Evolutionary conservation across 2,888 invertebrate species (phyloP).

Genomic region (Panopea generosa): DNA sequence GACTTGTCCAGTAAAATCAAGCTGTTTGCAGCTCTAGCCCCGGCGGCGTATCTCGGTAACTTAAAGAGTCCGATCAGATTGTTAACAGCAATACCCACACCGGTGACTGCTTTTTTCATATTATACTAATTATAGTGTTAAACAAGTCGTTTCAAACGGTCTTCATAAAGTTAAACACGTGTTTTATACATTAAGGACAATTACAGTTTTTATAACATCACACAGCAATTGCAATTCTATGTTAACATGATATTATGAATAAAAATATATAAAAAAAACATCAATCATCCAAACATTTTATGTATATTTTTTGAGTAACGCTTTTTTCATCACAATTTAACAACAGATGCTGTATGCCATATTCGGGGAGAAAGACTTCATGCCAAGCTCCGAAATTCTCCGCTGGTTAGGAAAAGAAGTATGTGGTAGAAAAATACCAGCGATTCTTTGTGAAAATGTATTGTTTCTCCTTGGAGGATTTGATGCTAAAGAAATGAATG

Average conservation of each 20-base stretch:
- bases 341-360: conserved; percentile 2
- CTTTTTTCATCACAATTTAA: too few species aligned
- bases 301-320: too few species aligned
- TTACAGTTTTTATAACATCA: too few species aligned
- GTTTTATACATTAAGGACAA: too few species aligned
- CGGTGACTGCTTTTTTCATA: too few species aligned
- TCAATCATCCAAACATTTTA: too few species aligned
- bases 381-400: conserved; percentile 13
- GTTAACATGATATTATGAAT: too few species aligned
- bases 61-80: conserved; percentile 71
- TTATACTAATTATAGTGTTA: too few species aligned
- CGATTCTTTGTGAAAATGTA: conserved; percentile 18
- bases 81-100: background rate
- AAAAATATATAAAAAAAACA: too few species aligned
- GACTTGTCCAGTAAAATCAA: conserved; percentile 77
- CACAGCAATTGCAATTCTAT: too few species aligned
- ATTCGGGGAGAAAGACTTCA: conserved; percentile 15
- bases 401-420: conserved; percentile 14
- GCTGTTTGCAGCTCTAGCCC: conserved; percentile 84
- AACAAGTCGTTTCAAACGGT: too few species aligned
- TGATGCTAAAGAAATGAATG: conserved; percentile 19
- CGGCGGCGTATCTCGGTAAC: conserved; percentile 69
- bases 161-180: too few species aligned
- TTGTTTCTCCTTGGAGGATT: conserved; percentile 17
- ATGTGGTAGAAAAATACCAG: conserved; percentile 14